Evolutionary conservation across 2,113 vertebrate genomes (phyloP).

Genomic region (Machaerirhynchus nigripectus): DNA sequence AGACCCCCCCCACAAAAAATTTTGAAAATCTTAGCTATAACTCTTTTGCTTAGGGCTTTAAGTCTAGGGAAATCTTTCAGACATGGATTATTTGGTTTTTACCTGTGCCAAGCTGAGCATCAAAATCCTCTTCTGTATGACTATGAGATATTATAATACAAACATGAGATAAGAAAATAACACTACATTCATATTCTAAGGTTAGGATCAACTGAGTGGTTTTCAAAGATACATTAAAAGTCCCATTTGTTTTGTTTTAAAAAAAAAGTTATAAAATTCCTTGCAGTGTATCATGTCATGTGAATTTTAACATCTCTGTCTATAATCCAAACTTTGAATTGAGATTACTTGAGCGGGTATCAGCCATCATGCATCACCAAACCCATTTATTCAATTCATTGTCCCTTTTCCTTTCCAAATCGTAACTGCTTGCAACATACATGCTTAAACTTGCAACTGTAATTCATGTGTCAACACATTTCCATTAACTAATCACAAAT

Average conservation of each 20-base stretch:
- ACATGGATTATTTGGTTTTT: neutral
- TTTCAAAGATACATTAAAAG: neutral
- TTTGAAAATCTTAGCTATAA: neutral
- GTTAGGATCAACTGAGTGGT: neutral
- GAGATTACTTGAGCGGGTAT: neutral
- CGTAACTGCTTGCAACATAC: neutral
- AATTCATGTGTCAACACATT: conserved; percentile 23
- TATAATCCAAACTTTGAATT: neutral
- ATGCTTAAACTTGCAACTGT: neutral
- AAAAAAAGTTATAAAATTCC: neutral
- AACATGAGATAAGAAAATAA: neutral
- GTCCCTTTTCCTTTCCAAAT: neutral
- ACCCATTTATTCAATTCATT: neutral
- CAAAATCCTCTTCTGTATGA: neutral
- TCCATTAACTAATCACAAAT: conserved; percentile 19
- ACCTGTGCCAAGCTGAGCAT: neutral
- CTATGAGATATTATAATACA: neutral
- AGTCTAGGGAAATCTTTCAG: neutral
- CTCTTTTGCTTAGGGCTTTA: neutral
- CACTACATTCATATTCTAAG: neutral
- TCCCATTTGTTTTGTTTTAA: neutral
- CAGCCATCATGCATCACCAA: neutral
- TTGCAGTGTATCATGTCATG: neutral
- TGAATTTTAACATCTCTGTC: neutral
- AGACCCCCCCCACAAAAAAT: neutral